Conservation (phyloP, 2,888 invertebrate species). For the Pyrochroa serraticornis region DNA sequence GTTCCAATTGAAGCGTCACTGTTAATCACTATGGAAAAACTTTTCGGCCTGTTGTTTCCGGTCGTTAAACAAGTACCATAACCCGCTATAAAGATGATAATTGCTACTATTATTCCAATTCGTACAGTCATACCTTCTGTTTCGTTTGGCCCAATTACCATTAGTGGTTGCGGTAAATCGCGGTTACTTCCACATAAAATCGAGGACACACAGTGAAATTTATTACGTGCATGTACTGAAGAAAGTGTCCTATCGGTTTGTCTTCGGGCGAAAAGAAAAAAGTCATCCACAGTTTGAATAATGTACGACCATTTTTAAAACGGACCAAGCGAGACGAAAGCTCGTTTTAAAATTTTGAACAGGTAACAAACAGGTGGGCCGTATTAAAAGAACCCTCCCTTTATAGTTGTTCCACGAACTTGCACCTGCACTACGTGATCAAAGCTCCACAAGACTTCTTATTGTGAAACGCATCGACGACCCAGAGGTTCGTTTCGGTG, state of each 20-base stretch:
- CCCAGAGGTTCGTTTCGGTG: neutral
- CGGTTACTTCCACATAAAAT: neutral
- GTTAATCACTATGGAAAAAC: no score
- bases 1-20: no score
- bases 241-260: no score
- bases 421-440: constrained; percentile 4
- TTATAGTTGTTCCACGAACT: neutral
- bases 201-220: neutral
- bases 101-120: no score
- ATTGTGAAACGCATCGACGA: neutral
- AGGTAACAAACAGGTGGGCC: constrained; percentile 1
- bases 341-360: neutral
- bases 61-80: no score
- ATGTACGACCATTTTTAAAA: neutral
- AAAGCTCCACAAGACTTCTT: neutral
- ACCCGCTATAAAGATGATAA: no score
- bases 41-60: no score
- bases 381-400: neutral
- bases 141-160: no score
- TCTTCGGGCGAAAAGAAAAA: neutral
- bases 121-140: no score
- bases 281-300: neutral
- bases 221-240: no score
- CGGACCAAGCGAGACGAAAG: neutral
- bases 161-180: neutral